Percentiles rank a stretch among this genome's conserved stretches.
phyloP scores from a whole-genome alignment of 2,797 vertebrate species.

The Lophura swinhoii region DNA sequence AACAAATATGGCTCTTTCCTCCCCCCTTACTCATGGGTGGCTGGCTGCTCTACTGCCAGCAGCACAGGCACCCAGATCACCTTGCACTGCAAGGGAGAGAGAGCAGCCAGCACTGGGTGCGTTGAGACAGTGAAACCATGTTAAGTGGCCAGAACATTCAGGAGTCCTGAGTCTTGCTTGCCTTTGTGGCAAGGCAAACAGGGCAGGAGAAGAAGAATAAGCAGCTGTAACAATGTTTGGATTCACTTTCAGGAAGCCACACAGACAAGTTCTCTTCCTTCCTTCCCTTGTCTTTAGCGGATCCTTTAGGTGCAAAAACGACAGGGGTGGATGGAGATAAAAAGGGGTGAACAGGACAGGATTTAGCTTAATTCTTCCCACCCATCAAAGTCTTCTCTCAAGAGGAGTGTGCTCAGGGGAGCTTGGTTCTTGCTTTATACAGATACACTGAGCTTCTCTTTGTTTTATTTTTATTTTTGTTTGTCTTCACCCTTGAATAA shows the following conservation, averaged over 20 bases:
- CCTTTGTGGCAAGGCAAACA: not conserved
- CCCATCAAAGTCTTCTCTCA: not conserved
- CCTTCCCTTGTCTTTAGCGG: not conserved
- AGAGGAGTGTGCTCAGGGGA: not conserved
- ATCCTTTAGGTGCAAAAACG: not conserved
- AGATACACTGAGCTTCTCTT: not conserved
- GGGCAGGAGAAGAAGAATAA: not conserved
- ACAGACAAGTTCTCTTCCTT: not conserved
- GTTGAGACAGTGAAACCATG: not conserved
- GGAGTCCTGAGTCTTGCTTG: not conserved
- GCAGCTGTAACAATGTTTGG: not conserved
- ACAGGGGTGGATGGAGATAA: not conserved
- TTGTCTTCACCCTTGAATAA: conserved; percentile 12
- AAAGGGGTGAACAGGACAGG: not conserved
- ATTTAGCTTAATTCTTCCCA: conserved; percentile 1
- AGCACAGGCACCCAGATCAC: not conserved
- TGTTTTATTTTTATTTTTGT: not conserved
- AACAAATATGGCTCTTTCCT: not conserved
- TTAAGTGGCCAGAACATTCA: not conserved
- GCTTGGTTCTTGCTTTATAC: conserved; percentile 29
- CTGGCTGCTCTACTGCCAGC: not conserved
- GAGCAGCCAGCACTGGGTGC: not conserved
- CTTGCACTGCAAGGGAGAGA: not conserved
- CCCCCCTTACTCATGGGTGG: not conserved
- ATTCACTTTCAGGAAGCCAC: conserved; percentile 14